Conservation (phyloP, 2,888 invertebrate genomes). For the Drosophila sordidapex region DNA sequence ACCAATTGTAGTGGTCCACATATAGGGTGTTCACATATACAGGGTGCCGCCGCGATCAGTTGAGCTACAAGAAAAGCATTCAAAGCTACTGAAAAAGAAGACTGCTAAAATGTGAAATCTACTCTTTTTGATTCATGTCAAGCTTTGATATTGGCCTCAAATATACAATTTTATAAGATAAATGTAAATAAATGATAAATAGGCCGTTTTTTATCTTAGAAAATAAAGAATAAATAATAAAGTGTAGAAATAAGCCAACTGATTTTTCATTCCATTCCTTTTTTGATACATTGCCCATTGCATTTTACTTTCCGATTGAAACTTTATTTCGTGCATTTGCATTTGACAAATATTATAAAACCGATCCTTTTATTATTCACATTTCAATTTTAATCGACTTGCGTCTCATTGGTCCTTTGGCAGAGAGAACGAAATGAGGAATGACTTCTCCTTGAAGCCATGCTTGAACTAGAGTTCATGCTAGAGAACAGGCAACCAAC, state of each 20-base stretch:
- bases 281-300: not conserved
- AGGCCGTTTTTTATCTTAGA: not conserved
- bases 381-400: not conserved
- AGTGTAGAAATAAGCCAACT: not conserved
- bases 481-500: not conserved
- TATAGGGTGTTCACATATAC: slow-evolving; percentile 22
- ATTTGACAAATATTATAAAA: no score
- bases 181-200: not conserved
- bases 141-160: not conserved
- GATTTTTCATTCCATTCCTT: not conserved
- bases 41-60: not conserved
- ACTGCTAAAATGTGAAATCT: not conserved
- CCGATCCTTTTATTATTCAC: no score
- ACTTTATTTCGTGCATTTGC: not conserved
- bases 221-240: not conserved
- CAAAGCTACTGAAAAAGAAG: not conserved
- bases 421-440: not conserved
- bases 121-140: not conserved
- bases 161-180: not conserved
- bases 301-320: not conserved
- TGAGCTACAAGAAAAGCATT: not conserved
- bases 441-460: not conserved
- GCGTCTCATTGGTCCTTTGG: not conserved
- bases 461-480: not conserved
- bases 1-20: slow-evolving; percentile 9